Conservation (phyloP, 2,113 vertebrate genomes). For the Chelonoidis abingdonii region DNA sequence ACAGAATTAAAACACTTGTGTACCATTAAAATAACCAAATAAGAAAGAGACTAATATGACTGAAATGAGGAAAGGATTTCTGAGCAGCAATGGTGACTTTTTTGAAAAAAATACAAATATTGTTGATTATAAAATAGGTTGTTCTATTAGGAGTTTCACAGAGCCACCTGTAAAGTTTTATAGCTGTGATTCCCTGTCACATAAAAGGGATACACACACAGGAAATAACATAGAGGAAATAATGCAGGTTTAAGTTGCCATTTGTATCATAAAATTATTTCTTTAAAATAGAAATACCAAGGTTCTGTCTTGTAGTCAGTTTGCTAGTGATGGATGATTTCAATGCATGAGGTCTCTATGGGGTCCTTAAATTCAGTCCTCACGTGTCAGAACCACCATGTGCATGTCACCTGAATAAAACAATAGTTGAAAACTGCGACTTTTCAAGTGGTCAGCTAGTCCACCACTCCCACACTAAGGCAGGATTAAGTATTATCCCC, state of each 20-base stretch:
- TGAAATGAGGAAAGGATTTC: not conserved
- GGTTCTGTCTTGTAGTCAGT: not conserved
- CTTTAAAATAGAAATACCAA: not conserved
- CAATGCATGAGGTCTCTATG: not conserved
- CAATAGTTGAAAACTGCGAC: not conserved
- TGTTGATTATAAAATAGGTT: not conserved
- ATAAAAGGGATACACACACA: not conserved
- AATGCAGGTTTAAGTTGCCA: not conserved
- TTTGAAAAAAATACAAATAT: not conserved
- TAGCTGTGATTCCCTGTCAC: too few relatives aligned
- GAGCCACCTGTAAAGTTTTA: not conserved
- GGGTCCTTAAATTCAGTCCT: not conserved
- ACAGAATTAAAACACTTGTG: not conserved
- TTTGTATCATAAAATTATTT: not conserved
- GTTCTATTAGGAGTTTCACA: not conserved
- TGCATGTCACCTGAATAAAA: not conserved
- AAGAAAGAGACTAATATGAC: not conserved
- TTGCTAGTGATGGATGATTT: not conserved
- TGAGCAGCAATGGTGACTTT: too few relatives aligned
- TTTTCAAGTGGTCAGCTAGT: not conserved
- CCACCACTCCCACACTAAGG: too few relatives aligned
- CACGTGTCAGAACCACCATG: not conserved
- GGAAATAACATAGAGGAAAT: not conserved
- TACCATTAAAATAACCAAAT: not conserved
- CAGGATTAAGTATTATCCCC: too few relatives aligned